Evolutionary conservation across 2,113 vertebrate genomes (phyloP).

Genomic region (Ameiurus melas): DNA sequence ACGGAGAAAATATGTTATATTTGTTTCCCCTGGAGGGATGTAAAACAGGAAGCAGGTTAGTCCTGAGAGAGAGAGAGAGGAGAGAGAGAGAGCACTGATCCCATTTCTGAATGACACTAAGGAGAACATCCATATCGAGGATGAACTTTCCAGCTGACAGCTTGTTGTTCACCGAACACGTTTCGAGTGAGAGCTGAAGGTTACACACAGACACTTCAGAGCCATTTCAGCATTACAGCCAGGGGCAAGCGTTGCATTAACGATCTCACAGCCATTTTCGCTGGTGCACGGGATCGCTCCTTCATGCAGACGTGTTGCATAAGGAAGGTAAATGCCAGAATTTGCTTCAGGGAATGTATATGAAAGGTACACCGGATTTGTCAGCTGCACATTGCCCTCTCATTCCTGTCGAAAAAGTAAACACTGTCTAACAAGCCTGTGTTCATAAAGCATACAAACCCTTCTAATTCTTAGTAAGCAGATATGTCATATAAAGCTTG

Average conservation of each 20-base stretch:
- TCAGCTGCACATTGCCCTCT: neutral
- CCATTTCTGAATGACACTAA: slow-evolving; percentile 11
- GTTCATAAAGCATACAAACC: neutral
- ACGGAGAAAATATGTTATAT: neutral
- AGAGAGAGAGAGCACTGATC: neutral
- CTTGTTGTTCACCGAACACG: neutral
- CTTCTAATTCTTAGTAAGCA: too few relatives aligned
- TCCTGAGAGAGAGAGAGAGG: neutral
- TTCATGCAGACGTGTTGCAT: neutral
- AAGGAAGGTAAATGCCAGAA: slow-evolving; percentile 2
- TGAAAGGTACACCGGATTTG: too few relatives aligned
- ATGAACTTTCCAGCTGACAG: slow-evolving; percentile 28
- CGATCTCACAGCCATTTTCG: neutral
- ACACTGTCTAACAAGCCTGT: neutral
- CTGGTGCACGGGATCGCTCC: neutral
- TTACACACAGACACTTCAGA: slow-evolving; percentile 3
- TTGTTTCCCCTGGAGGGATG: neutral
- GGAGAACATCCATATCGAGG: slow-evolving; percentile 16
- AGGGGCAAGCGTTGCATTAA: neutral
- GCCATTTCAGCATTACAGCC: neutral
- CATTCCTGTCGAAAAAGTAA: neutral
- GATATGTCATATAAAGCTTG: too few relatives aligned
- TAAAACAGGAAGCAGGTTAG: neutral
- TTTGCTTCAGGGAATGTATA: neutral
- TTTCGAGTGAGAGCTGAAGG: neutral